Evolutionary conservation across 2,797 vertebrate species (phyloP), one percentile per base, ranked within the genome.

Genomic region (Falco novaeseelandiae): DNA sequence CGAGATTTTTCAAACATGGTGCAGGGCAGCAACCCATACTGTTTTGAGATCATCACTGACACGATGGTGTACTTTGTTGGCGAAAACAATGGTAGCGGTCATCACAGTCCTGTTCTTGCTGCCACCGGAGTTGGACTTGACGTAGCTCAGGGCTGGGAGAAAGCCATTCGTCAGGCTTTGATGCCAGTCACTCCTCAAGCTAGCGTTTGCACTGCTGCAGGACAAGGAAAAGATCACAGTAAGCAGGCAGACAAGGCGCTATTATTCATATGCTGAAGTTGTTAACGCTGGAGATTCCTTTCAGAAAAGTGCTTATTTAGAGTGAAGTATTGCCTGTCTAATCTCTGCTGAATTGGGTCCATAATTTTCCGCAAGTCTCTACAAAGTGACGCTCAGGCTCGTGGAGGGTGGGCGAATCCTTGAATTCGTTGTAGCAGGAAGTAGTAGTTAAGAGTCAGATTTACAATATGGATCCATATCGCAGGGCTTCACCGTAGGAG

Each of bases 131-230:
- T 99, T 44, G 99, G 99, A 95, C 97, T 99, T 96, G 99, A 99
- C 65, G 99, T 99, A 96, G 99, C 99, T 57, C 99, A 99, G 97
- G 98, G 99, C 97, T 99, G 99, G 99, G 99, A 99, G 98, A 99
- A 99, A 97, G 99, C 99, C 97, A 99, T 99, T 97, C 98, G 99
- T 96, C 99, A 99, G 97, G 99, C 99, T 93, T 98, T 99, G 97
- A 99, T 99, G 99, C 99, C 99, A 32, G 99, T 99, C 92, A 99
- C 99, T 25, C 99, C 99, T 93, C 99, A 99, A 98, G 98, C 99
- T 91, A 99, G 99, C 32, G 89, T 99, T 94, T 99, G 99, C 94
- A 98, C 98, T 83, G 98, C 98, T 93, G 98, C 98, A 19, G 99
- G 99, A 83, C 99, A 99, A 95, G 99, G 99, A 95, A 99, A 99